Evolutionary conservation across 2,888 invertebrate genomes (phyloP).

Genomic region (Nomada ferruginata): DNA sequence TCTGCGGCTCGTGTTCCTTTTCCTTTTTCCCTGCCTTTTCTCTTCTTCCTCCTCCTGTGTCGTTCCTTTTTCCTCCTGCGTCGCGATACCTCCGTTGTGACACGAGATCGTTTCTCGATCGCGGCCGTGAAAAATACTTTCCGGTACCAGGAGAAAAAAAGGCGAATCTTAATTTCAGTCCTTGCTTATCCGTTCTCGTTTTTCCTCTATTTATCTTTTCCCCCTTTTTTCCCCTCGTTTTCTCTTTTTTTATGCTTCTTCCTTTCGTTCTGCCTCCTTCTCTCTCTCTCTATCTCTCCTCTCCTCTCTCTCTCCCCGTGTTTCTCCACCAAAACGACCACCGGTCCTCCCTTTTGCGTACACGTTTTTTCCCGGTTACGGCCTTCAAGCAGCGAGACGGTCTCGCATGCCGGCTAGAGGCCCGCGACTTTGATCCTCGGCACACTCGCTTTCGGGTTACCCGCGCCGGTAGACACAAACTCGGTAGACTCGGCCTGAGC

Average conservation of each 20-base stretch:
- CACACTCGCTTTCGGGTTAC: constrained; percentile 78
- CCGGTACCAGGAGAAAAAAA: background rate
- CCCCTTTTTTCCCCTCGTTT: background rate
- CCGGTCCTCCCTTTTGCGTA: constrained; percentile 55
- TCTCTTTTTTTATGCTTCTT: background rate
- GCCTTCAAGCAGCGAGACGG: constrained; percentile 73
- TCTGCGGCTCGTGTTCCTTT: constrained; percentile 20
- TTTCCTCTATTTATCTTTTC: constrained; percentile 40
- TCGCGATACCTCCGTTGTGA: constrained; percentile 35
- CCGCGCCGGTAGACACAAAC: constrained; percentile 82
- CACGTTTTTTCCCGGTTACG: constrained; percentile 59
- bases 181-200: constrained; percentile 14
- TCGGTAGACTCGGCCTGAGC: constrained; percentile 83
- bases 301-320: constrained; percentile 14
- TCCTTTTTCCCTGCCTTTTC: constrained; percentile 11
- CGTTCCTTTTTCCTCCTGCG: constrained; percentile 35
- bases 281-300: background rate
- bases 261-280: background rate
- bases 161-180: background rate
- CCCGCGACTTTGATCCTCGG: constrained; percentile 77
- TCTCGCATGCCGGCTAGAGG: constrained; percentile 76
- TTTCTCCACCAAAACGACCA: constrained; percentile 42
- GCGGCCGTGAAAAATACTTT: constrained; percentile 8
- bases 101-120: constrained; percentile 39
- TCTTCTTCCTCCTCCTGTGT: constrained; percentile 40